Conservation (phyloP, 37 sponge, comb jelly and placozoan genomes). For the Hexactinellida sp. region DNA sequence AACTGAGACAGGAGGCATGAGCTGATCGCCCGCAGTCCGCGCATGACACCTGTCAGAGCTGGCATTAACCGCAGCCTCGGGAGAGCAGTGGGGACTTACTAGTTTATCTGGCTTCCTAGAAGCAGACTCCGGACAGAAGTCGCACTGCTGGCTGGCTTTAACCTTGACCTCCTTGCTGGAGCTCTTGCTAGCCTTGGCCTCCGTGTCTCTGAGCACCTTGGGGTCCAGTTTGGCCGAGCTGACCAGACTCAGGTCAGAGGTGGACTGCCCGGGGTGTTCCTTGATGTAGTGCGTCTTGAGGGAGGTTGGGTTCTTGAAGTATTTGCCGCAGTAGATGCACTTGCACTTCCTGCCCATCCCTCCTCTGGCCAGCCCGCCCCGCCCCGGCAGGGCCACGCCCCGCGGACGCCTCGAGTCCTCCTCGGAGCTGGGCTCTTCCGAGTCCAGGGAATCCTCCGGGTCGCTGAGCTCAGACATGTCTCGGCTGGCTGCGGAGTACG, state of each 20-base stretch:
- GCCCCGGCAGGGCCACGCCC: not conserved
- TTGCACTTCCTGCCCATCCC: slow-evolving; percentile 6
- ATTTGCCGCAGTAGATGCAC: slow-evolving; percentile 5
- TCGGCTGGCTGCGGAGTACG: not conserved
- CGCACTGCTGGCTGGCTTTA: slow-evolving; percentile 59
- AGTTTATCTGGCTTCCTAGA: slow-evolving; percentile 45
- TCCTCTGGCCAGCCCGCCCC: not conserved
- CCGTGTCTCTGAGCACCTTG: slow-evolving; percentile 16
- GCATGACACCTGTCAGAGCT: slow-evolving; percentile 36
- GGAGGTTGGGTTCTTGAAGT: slow-evolving; percentile 54
- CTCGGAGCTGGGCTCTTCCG: not conserved
- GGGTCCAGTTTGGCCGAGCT: not conserved
- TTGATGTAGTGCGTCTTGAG: slow-evolving; percentile 66
- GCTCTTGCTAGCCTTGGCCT: not conserved
- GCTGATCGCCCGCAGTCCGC: slow-evolving; percentile 81
- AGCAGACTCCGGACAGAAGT: slow-evolving; percentile 73
- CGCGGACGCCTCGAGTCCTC: not conserved
- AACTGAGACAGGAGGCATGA: slow-evolving; percentile 88
- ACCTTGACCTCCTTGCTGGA: slow-evolving; percentile 19
- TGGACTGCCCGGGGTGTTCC: slow-evolving; percentile 39
- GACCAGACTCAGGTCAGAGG: slow-evolving; percentile 31
- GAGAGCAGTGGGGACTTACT: not conserved
- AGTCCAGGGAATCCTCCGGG: slow-evolving; percentile 7
- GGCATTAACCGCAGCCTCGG: not conserved
- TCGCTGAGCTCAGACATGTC: not conserved